phyloP scores from a whole-genome alignment of 2,888 invertebrate genomes.

The Amphipoea oculea region DNA sequence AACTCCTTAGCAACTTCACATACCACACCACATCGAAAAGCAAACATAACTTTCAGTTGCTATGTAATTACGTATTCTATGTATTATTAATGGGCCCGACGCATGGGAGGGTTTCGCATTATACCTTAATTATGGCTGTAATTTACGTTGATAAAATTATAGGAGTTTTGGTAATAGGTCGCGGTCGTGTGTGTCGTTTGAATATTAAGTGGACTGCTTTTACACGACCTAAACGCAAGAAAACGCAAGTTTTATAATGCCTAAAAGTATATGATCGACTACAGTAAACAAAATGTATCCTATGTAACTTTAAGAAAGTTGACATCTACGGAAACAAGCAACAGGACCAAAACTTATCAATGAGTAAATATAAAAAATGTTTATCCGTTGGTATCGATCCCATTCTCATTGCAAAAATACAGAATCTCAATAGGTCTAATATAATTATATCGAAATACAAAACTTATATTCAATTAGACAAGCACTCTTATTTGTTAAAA shows the following conservation, averaged over 20 bases:
- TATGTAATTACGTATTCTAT: conserved; percentile 36
- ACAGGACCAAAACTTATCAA: too few species aligned
- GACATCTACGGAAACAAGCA: too few species aligned
- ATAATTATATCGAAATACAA: too few species aligned
- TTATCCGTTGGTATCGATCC: too few species aligned
- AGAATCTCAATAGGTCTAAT: not conserved
- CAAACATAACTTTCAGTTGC: conserved; percentile 36
- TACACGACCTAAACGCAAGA: too few species aligned
- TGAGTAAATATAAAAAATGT: too few species aligned
- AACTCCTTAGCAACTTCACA: conserved; percentile 11
- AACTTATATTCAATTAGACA: not conserved
- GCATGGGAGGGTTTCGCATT: conserved; percentile 6
- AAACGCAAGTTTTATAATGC: too few species aligned
- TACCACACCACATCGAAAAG: conserved; percentile 6
- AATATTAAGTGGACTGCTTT: not conserved
- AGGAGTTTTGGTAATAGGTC: not conserved
- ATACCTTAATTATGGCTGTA: conserved; percentile 9
- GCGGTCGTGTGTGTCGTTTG: not conserved
- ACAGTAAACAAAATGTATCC: too few species aligned
- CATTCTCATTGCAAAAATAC: too few species aligned
- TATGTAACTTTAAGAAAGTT: too few species aligned
- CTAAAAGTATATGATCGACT: too few species aligned
- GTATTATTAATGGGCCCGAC: conserved; percentile 11
- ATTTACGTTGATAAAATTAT: not conserved
- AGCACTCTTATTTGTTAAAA: conserved; percentile 15